Base-by-base conservation (phyloP, 2,113 vertebrate genomes). In the Polypterus bichir region DNA sequence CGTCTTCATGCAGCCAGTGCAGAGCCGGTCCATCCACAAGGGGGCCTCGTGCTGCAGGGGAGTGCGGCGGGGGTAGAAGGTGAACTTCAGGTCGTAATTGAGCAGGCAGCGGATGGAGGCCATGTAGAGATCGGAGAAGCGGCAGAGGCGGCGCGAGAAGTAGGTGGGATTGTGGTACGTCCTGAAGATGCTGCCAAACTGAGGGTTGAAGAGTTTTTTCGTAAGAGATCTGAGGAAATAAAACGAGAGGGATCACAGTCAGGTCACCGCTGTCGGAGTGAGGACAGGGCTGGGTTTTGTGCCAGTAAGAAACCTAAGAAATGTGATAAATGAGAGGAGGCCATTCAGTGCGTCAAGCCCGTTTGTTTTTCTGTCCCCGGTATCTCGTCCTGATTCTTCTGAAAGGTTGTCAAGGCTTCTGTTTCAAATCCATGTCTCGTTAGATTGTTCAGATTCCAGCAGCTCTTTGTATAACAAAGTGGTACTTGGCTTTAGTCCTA, bases 21-120 rank as follows among this genome's bases (percentile, higher is more conserved):
- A 89, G 0, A 89, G 87, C 73, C 89, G 88, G 59, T 89, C 88
- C 85, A 89, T 89, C 87, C 88, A 89, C 65, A 89, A 85, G 0
- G 88, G 88, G 0, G 85, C 86, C 68, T 89, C 88, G 0, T 89
- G 87, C 68, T 89, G 88, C 65, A 89, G 77, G 1, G 88, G 88
- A 0, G 83, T 89, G 64, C 87, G 86, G 48, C 88, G 84, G 0
- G 88, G 88, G 70, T 88, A 89, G 76, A 89, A 89, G 51, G 86
- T 89, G 76, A 87, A 89, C 61, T 85, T 83, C 47, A 87, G 73
- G 0, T 80, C 77, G 1, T 89, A 89, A 74, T 89, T 86, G 53
- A 88, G 80, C 63, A 88, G 71, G 59, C 85, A 88, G 73, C 87
- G 85, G 70, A 89, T 86, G 47, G 88, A 89, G 1, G 87, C 81